A percentile compares a stretch with the other conserved stretches of the same genome.
These are phyloP conservation scores for Yponomeuta malinellus DNA, from an alignment of 2,888 invertebrate genomes.

Conservation along the genomic window DNA sequence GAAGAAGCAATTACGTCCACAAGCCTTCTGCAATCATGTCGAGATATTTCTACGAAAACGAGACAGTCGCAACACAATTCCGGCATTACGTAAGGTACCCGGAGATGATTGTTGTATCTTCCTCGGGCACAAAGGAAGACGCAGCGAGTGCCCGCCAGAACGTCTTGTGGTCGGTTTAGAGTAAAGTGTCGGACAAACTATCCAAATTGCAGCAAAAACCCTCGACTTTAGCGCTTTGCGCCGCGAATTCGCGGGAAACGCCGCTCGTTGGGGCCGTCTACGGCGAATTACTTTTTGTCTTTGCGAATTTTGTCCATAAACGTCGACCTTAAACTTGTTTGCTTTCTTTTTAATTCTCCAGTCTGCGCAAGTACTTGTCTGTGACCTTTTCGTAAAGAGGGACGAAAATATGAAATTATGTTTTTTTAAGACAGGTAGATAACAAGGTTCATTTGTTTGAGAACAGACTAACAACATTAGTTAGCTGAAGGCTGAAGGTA, in stretches of 20 bases:
- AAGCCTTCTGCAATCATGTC: conserved; percentile 50
- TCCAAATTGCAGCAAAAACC: conserved; percentile 20
- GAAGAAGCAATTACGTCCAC: conserved; percentile 66
- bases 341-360: neutral
- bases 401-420: neutral
- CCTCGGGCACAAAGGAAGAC: conserved; percentile 23
- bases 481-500: neutral
- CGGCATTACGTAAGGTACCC: conserved; percentile 41
- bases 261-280: neutral
- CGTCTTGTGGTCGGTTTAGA: conserved; percentile 20
- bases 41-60: conserved; percentile 46
- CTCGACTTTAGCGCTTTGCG: conserved; percentile 38
- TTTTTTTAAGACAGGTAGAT: neutral
- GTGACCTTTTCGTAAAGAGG: neutral
- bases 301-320: neutral
- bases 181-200: conserved; percentile 10
- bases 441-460: conserved; percentile 40
- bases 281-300: conserved; percentile 1
- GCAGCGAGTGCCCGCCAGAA: conserved; percentile 2
- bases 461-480: conserved; percentile 32
- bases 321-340: neutral
- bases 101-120: conserved; percentile 40
- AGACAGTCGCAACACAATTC: conserved; percentile 28
- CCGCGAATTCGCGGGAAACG: neutral
- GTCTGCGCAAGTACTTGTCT: neutral